Percentiles rank a stretch among this genome's conserved stretches.
Conservation (phyloP, 64 coral and sea anemone genomes). For the Montipora cactus region DNA sequence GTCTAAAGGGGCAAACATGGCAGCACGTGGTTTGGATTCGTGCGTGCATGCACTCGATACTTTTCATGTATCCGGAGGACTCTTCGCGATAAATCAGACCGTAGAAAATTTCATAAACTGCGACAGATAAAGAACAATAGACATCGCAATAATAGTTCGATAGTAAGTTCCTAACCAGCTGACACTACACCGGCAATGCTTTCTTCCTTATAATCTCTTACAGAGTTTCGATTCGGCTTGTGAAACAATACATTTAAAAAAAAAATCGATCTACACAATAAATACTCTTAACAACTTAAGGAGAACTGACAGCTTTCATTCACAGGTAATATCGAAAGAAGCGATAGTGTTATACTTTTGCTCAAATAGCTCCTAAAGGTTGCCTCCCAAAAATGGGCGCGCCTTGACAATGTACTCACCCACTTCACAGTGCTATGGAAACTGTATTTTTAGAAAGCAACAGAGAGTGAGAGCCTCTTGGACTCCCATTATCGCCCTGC, state of each 20-base stretch:
- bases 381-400: background rate
- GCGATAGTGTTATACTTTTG: constrained; percentile 14
- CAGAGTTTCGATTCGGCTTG: background rate
- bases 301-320: constrained; percentile 51
- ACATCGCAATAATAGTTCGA: background rate
- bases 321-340: constrained; percentile 29
- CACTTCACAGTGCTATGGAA: constrained; percentile 36
- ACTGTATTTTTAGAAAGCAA: constrained; percentile 22
- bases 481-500: constrained; percentile 11
- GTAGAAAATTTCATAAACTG: constrained; percentile 11
- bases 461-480: background rate
- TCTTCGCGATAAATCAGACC: constrained; percentile 1
- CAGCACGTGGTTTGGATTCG: too few species aligned
- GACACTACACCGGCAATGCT: constrained; percentile 18
- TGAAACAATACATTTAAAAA: constrained; percentile 37
- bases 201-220: constrained; percentile 29
- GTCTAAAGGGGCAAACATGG: background rate
- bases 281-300: constrained; percentile 40
- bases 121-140: background rate
- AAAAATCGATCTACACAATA: constrained; percentile 16
- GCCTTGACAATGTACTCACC: constrained; percentile 17
- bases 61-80: constrained; percentile 26
- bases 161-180: constrained; percentile 38
- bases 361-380: background rate
- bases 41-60: constrained; percentile 3